Evolutionary conservation across 1,140 invertebrate genomes (phyloP), one percentile per base, ranked within the genome.

Genomic region (Chironomus striatipennis): DNA sequence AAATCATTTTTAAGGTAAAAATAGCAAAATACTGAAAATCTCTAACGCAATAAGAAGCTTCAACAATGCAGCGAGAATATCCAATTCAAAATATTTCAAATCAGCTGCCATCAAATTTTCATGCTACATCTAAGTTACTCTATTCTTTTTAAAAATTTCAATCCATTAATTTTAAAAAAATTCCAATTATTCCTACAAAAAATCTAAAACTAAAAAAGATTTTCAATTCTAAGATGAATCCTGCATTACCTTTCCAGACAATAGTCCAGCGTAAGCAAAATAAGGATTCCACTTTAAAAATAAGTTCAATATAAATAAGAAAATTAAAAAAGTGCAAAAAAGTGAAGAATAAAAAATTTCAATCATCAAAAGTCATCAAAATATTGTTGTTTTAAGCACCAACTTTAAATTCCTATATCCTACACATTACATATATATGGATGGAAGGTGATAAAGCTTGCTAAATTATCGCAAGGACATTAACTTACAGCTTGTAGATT

Each of bases 401-500:
- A 34, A 73, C 72, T 21, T 73, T 24, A 42, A 17, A 73, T 20
- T 34, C 24, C 24, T 34, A 34, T 34, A 34, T 34, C 24, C 24
- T 34, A 34, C 24, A 34, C 24, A 34, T 34, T 34, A 34, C 24
- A 34, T 34, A 1, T 34, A 34, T 34, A 34, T 34, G 24, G 24
- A 34, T 34, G 1, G 24, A 34, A 34, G 24, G 24, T 34, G 24
- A 34, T 34, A 34, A 34, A 34, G 24, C 24, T 34, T 34, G 24
- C 24, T 34, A 34, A 34, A 2, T 34, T 34, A 34, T 34, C 24
- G 5, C 24, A 24, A 10, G 67, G 47, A 18, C 6, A 75, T 74
- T 18, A 74, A 83, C 86, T 86, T 80, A 89, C 88, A 76, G 85
- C 84, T 74, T 86, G 83, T 18, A 86, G 81, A n/a, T 80, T 81